Evolutionary conservation across 2,888 invertebrate genomes (phyloP), one percentile per base, ranked within the genome.

Genomic region (Tridacna crocea): DNA sequence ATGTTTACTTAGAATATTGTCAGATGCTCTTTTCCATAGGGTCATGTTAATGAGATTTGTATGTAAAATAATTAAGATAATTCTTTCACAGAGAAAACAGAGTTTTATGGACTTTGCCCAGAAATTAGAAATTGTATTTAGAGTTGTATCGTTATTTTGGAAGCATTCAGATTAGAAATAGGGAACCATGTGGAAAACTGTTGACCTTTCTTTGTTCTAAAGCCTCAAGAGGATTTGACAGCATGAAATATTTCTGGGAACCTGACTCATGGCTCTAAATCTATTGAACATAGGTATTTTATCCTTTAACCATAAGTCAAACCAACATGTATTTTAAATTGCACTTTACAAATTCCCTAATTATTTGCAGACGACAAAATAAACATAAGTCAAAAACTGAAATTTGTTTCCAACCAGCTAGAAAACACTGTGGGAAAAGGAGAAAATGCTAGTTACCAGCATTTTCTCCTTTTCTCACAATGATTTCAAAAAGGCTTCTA

Each of bases 381-480:
- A n/a, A n/a, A n/a, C n/a, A n/a, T n/a, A n/a, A n/a, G n/a, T n/a
- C n/a, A n/a, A n/a, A n/a, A n/a, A n/a, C n/a, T n/a, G n/a, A n/a
- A n/a, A n/a, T n/a, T n/a, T n/a, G n/a, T n/a, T n/a, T n/a, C n/a
- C n/a, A n/a, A n/a, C n/a, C n/a, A n/a, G n/a, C 10, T 55, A 6
- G 17, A 61, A 61, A 61, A 61, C 22, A 61, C n/a, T 61, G 61
- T n/a, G n/a, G 24, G 13, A 61, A 10, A 61, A 61, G 19, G 19
- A 61, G 61, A 61, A 61, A 61, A 61, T 61, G 61, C 61, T 61
- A 3, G 61, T 61, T 10, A n/a, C 24, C 22, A 22, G 22, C 22
- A n/a, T n/a, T 61, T 61, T n/a, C 22, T 61, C 24, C 61, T 61
- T 61, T 61, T 61, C 19, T 22, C n/a, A n/a, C 61, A 61, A 61